These are phyloP conservation scores for Scaptodrosophila lebanonensis DNA, from an alignment of 1,140 invertebrate genomes.

Conservation along the genomic window DNA sequence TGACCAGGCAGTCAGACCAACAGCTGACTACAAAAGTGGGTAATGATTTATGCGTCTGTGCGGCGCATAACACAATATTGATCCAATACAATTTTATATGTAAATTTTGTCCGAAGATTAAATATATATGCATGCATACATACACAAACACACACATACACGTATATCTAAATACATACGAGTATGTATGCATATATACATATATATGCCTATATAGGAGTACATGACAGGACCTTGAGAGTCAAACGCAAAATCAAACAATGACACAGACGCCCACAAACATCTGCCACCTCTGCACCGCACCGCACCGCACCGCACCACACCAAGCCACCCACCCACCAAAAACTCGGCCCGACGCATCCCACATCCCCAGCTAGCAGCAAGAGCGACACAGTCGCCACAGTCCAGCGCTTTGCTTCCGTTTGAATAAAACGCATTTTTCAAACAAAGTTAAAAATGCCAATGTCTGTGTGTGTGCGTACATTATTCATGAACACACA, in stretches of 20 bases:
- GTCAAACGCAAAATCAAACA: not conserved
- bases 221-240: conserved; percentile 31
- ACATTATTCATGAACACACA: conserved; percentile 58
- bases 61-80: conserved; percentile 22
- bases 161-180: no score
- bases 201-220: conserved; percentile 1
- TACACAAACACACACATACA: conserved; percentile 12
- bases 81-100: conserved; percentile 46
- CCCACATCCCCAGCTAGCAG: conserved; percentile 2
- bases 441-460: conserved; percentile 47
- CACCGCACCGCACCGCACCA: not conserved
- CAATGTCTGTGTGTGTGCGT: conserved; percentile 31
- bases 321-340: not conserved
- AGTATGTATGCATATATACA: no score
- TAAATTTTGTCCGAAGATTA: conserved; percentile 44
- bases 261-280: not conserved
- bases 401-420: conserved; percentile 47
- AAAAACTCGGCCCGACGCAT: no score
- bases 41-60: no score
- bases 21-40: no score
- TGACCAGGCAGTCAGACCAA: no score
- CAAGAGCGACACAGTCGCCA: conserved; percentile 3
- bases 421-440: conserved; percentile 68
- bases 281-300: not conserved
- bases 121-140: conserved; percentile 30